These are phyloP conservation scores for Bembecia ichneumoniformis DNA, from an alignment of 2,888 invertebrate species.

Conservation along the genomic window DNA sequence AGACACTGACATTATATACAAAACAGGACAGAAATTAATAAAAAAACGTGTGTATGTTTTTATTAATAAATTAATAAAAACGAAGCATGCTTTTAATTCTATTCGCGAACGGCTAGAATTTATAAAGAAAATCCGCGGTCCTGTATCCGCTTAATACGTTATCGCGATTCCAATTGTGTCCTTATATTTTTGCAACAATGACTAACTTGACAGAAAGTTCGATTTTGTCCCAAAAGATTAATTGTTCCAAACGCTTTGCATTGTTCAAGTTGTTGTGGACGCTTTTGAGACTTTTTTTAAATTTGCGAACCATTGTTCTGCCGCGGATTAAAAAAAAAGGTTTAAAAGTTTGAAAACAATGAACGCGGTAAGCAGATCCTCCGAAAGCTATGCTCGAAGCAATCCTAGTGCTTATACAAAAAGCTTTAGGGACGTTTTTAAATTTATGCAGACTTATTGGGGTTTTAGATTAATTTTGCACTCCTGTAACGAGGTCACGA, in stretches of 20 bases:
- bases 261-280: conserved; percentile 55
- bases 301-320: conserved; percentile 59
- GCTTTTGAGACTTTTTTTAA: conserved; percentile 55
- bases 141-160: not conserved
- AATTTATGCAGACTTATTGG: conserved; percentile 12
- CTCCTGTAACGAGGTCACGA: conserved; percentile 57
- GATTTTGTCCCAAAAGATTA: conserved; percentile 57
- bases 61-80: no score
- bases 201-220: conserved; percentile 25
- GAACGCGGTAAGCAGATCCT: conserved; percentile 6
- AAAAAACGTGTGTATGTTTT: no score
- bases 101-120: no score
- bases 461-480: conserved; percentile 29
- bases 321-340: conserved; percentile 52
- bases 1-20: no score
- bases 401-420: conserved; percentile 18
- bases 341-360: conserved; percentile 42
- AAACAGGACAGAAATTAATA: no score
- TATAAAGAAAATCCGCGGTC: no score
- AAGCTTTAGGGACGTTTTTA: conserved; percentile 8
- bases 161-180: not conserved
- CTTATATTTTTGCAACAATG: not conserved
- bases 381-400: conserved; percentile 6
- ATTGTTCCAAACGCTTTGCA: conserved; percentile 52
- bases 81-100: no score